Evolutionary conservation across 2,888 invertebrate species (phyloP).

Genomic region (Antitype chi): DNA sequence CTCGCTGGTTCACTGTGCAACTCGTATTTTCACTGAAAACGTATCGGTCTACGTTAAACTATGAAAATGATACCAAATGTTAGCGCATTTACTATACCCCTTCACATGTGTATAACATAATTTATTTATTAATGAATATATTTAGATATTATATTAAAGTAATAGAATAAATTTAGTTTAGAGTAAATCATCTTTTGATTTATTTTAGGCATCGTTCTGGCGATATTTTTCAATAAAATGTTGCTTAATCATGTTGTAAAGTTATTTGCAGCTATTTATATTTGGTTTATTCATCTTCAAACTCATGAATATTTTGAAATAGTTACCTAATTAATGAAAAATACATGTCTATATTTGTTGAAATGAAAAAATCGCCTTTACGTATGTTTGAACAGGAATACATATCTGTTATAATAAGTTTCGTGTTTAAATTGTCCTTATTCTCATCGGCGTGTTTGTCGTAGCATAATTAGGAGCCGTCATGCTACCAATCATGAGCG

Average conservation of each 20-base stretch:
- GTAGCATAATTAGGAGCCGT: conserved; percentile 58
- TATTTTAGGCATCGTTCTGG: conserved; percentile 55
- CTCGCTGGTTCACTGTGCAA: conserved; percentile 30
- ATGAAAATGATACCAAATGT: conserved; percentile 77
- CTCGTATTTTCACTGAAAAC: conserved; percentile 29
- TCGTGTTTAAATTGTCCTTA: conserved; percentile 76
- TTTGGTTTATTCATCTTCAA: conserved; percentile 15
- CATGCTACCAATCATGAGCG: conserved; percentile 14
- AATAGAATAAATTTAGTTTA: conserved; percentile 68
- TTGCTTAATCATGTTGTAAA: conserved; percentile 20
- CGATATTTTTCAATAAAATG: conserved; percentile 54
- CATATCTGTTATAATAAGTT: conserved; percentile 89
- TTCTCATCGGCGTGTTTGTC: conserved; percentile 63
- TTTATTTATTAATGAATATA: conserved; percentile 66
- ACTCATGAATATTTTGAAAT: conserved; percentile 15
- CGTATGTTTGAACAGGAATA: conserved; percentile 73
- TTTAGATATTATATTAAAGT: conserved; percentile 62
- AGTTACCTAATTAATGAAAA: conserved; percentile 8
- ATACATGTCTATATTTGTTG: conserved; percentile 54
- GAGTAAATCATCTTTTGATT: conserved; percentile 57
- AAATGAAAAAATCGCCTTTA: conserved; percentile 65
- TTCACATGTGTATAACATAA: conserved; percentile 60
- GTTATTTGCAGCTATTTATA: conserved; percentile 65
- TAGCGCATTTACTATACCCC: conserved; percentile 78
- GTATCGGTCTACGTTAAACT: conserved; percentile 52